phyloP scores from a whole-genome alignment of 1,140 invertebrate species.

The Microplitis demolitor region DNA sequence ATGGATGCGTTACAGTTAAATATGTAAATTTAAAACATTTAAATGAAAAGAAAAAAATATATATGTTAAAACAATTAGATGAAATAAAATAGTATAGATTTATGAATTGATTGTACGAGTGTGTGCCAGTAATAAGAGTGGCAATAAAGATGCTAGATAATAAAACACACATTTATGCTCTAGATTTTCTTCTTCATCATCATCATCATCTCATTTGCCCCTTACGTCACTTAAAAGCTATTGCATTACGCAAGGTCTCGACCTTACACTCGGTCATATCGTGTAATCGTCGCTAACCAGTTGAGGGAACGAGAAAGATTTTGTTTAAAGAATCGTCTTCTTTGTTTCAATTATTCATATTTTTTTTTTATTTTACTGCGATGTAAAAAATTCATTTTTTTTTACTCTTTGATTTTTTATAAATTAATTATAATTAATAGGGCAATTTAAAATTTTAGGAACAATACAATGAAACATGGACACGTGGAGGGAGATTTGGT shows the following conservation, averaged over 20 bases:
- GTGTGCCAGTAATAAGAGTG: background rate
- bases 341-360: background rate
- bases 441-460: background rate
- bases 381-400: background rate
- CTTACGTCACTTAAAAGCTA: slow-evolving; percentile 27
- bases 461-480: slow-evolving; percentile 1
- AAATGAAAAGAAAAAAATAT: too few relatives aligned
- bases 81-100: too few relatives aligned
- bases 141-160: slow-evolving; percentile 16
- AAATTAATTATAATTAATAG: too few relatives aligned
- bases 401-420: background rate
- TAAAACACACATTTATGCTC: slow-evolving; percentile 17
- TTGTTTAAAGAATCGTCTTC: background rate
- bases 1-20: too few relatives aligned
- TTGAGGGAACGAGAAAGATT: background rate
- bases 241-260: slow-evolving; percentile 32
- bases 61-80: too few relatives aligned
- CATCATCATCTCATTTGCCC: slow-evolving; percentile 27
- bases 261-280: slow-evolving; percentile 23
- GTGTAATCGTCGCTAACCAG: slow-evolving; percentile 11
- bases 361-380: too few relatives aligned
- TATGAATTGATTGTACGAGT: too few relatives aligned
- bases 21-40: too few relatives aligned
- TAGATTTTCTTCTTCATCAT: slow-evolving; percentile 12
- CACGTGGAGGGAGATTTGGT: background rate